Conservation (phyloP, 2,888 invertebrate genomes). For the Metallyticus violacea region DNA sequence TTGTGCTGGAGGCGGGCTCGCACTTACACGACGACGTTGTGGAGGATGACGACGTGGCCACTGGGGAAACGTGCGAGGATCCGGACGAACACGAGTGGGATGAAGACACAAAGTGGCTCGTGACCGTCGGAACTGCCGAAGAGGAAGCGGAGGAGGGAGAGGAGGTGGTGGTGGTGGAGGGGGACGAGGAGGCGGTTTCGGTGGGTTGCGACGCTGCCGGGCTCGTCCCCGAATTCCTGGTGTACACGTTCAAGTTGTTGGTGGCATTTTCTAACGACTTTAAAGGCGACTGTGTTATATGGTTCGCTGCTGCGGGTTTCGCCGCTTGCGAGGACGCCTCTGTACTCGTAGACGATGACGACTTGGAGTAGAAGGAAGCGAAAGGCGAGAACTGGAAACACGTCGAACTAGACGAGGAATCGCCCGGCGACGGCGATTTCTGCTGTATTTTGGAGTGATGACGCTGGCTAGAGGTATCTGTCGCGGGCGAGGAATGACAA, state of each 20-base stretch:
- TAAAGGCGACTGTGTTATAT: conserved; percentile 12
- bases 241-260: not conserved
- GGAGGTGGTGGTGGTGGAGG: not conserved
- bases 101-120: not conserved
- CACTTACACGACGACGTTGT: conserved; percentile 28
- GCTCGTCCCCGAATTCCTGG: conserved; percentile 17
- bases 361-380: conserved; percentile 43
- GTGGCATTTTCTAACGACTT: conserved; percentile 25
- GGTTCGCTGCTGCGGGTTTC: not conserved
- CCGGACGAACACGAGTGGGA: not conserved
- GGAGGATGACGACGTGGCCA: conserved; percentile 20
- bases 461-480: not conserved
- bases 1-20: conserved; percentile 34
- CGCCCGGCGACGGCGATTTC: not conserved
- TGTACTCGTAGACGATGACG: conserved; percentile 11
- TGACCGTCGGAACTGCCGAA: too few relatives aligned
- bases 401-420: not conserved
- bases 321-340: not conserved
- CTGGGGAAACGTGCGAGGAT: not conserved
- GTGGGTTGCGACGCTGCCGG: not conserved
- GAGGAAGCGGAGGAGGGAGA: not conserved
- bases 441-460: too few relatives aligned
- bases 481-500: not conserved
- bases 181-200: not conserved
- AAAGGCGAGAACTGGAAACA: conserved; percentile 1